Conservation (phyloP, 2,888 invertebrate species). For the Lordiphosa fenestrarum region DNA sequence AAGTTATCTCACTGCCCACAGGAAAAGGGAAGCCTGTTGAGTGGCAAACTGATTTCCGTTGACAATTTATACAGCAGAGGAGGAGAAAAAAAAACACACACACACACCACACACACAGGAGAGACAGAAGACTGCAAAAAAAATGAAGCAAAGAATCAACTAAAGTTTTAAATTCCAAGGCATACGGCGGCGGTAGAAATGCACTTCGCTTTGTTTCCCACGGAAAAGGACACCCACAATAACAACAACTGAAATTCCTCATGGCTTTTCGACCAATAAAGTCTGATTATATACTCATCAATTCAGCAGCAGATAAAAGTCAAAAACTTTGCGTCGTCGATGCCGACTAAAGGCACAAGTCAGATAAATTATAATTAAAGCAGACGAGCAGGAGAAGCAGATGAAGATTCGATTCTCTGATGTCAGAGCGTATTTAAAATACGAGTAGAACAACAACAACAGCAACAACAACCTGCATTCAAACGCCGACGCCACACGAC, state of each 20-base stretch:
- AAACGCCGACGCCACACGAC: slow-evolving; percentile 65
- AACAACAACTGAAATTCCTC: slow-evolving; percentile 72
- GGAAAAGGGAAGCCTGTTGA: slow-evolving; percentile 78
- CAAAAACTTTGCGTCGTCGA: slow-evolving; percentile 64
- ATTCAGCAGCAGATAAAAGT: slow-evolving; percentile 77
- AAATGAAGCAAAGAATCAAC: slow-evolving; percentile 7
- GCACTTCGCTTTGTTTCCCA: slow-evolving; percentile 33
- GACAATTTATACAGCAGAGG: slow-evolving; percentile 63
- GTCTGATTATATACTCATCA: slow-evolving; percentile 77
- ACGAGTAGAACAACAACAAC: slow-evolving; percentile 61
- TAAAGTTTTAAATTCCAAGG: slow-evolving; percentile 70
- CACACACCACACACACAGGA: background rate
- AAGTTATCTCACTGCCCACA: slow-evolving; percentile 38
- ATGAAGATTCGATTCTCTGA: slow-evolving; percentile 40
- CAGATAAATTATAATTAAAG: slow-evolving; percentile 77
- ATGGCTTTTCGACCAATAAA: slow-evolving; percentile 71
- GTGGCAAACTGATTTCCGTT: slow-evolving; percentile 77
- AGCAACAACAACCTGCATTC: slow-evolving; percentile 61
- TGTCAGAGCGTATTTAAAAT: slow-evolving; percentile 77
- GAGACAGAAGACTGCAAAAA: background rate
- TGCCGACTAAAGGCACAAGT: slow-evolving; percentile 54
- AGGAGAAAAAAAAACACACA: slow-evolving; percentile 18
- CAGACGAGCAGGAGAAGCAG: slow-evolving; percentile 52
- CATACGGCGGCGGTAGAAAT: slow-evolving; percentile 50
- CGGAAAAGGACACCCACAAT: slow-evolving; percentile 66